A percentile compares a stretch with the other conserved stretches of the same genome.
Evolutionary conservation across 2,888 invertebrate species (phyloP).

Genomic region (Acanthacorydalis orientalis): DNA sequence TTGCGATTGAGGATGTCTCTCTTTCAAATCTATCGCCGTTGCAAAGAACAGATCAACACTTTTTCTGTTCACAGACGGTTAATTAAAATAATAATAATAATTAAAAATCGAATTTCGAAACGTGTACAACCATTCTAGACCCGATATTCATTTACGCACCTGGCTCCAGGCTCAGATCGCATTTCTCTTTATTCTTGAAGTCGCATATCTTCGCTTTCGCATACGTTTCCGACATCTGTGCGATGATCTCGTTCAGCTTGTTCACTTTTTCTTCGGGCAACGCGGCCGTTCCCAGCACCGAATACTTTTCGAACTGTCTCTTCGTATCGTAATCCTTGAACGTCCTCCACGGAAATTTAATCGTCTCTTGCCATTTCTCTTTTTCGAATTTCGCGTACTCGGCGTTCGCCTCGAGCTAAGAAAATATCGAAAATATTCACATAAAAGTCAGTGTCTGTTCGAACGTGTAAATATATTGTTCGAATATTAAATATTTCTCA

Average conservation of each 20-base stretch:
- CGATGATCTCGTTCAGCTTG: conserved; percentile 40
- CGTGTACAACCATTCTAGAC: background rate
- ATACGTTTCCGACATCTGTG: conserved; percentile 60
- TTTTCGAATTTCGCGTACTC: conserved; percentile 37
- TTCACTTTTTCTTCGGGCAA: conserved; percentile 50
- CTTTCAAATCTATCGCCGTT: too few relatives aligned
- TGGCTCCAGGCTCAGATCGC: conserved; percentile 57
- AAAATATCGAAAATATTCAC: too few relatives aligned
- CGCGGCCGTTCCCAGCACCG: conserved; percentile 54
- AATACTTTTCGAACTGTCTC: conserved; percentile 59
- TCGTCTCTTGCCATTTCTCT: conserved; percentile 45
- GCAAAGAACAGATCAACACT: too few relatives aligned
- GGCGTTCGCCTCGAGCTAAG: conserved; percentile 24
- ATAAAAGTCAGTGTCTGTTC: too few relatives aligned
- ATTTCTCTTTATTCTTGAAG: conserved; percentile 41
- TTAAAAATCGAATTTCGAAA: background rate
- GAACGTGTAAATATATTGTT: too few relatives aligned
- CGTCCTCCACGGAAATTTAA: conserved; percentile 53
- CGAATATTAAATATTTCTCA: conserved; percentile 14
- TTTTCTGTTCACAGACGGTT: too few relatives aligned
- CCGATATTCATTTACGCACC: conserved; percentile 26
- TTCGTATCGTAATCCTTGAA: conserved; percentile 49
- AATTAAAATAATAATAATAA: too few relatives aligned
- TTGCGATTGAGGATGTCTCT: too few relatives aligned
- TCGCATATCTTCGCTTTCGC: conserved; percentile 63